Evolutionary conservation across 2,888 invertebrate species (phyloP), one percentile per base, ranked within the genome.

Genomic region (Dolichopus griseipennis): DNA sequence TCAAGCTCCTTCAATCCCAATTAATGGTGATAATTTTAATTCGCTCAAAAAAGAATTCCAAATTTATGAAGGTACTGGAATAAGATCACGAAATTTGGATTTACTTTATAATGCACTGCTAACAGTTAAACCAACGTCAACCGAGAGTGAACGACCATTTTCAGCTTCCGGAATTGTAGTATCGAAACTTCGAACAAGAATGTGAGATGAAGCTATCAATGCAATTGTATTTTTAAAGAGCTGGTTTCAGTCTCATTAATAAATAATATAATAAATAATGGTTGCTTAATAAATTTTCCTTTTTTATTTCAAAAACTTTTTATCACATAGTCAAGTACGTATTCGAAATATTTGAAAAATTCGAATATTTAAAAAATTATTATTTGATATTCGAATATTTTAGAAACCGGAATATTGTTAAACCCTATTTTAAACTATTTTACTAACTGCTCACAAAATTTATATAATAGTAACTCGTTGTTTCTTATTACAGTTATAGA

Each of bases 351-450:
- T 61, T 61, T n/a, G 20, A 61, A 61, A n/a, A 61, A 61, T 61
- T 61, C 61, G 61, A 61, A 61, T 61, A 61, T 61, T 61, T 61
- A 61, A 61, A 12, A 61, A 61, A 20, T 61, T n/a, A 61, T 61
- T 61, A 61, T 61, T 61, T 61, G 61, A 61, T 61, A 61, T 61
- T 61, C 61, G 61, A 61, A 61, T 61, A 61, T 61, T 61, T 61
- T 18, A 20, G 61, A 61, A 61, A 61, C 61, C 61, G n/a, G 61
- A 61, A 20, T 20, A 61, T 61, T 43, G 43, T 43, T 43, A 43
- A 43, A 43, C 43, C 43, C 43, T 43, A 27, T 2, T 27, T 27
- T 4, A 5, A 27, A 27, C 27, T n/a, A n/a, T n/a, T n/a, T n/a
- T n/a, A n/a, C n/a, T n/a, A n/a, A n/a, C n/a, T n/a, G n/a, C n/a